phyloP scores from a whole-genome alignment of 2,797 vertebrate species.

The Malacoraja senta region DNA sequence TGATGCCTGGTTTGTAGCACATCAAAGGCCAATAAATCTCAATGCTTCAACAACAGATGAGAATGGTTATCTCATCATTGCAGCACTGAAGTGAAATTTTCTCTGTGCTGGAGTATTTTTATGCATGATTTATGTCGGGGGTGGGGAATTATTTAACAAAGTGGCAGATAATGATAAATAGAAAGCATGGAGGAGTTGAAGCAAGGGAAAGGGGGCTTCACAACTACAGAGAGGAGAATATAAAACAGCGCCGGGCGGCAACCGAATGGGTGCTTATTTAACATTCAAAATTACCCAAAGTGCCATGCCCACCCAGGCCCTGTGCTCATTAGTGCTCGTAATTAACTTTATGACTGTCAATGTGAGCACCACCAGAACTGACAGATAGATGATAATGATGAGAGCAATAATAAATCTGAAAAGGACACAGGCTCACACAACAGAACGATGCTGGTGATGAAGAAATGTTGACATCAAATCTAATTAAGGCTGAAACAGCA shows the following conservation, averaged over 20 bases:
- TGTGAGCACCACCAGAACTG: slow-evolving; percentile 71
- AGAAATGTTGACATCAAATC: slow-evolving; percentile 84
- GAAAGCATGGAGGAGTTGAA: slow-evolving; percentile 79
- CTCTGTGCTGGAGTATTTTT: slow-evolving; percentile 71
- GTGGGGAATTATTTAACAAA: slow-evolving; percentile 66
- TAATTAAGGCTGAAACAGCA: slow-evolving; percentile 70
- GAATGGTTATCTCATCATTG: slow-evolving; percentile 82
- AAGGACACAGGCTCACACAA: slow-evolving; percentile 63
- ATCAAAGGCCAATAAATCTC: slow-evolving; percentile 91
- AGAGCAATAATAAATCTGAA: slow-evolving; percentile 84
- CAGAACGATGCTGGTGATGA: slow-evolving; percentile 73
- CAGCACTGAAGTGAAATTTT: slow-evolving; percentile 66
- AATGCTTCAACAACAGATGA: slow-evolving; percentile 81
- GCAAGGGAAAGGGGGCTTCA: slow-evolving; percentile 61
- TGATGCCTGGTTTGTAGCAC: slow-evolving; percentile 81
- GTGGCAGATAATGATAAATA: slow-evolving; percentile 84
- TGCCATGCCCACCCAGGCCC: slow-evolving; percentile 73
- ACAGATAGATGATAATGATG: slow-evolving; percentile 69
- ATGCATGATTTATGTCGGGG: slow-evolving; percentile 74
- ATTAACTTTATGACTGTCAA: slow-evolving; percentile 82
- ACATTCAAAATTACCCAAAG: slow-evolving; percentile 63
- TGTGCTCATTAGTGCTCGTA: slow-evolving; percentile 77
- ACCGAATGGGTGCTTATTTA: slow-evolving; percentile 36
- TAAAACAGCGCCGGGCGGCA: slow-evolving; percentile 29
- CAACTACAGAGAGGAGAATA: slow-evolving; percentile 35